Base-by-base conservation (phyloP, 2,797 vertebrate species). In the Bovichtus variegatus region DNA sequence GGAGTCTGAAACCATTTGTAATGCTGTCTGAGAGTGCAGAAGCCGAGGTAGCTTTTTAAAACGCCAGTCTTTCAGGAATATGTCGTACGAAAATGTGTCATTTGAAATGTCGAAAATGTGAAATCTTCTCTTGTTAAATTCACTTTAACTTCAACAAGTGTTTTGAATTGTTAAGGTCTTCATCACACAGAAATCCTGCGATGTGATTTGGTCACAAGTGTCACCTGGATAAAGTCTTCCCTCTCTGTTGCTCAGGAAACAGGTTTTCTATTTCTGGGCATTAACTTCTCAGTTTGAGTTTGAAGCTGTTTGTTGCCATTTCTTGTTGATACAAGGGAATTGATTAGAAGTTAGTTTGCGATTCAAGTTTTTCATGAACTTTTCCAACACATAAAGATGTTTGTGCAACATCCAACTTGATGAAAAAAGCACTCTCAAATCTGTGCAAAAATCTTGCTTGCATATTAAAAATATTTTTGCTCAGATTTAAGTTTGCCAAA, bases 1-100 rank as follows among this genome's bases (percentile, higher is more conserved):
- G 18, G n/a, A 68, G 65, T 57, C 41, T 49, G 78, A 57, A 66
- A 54, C 71, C 50, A 67, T 86, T 82, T 76, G 72, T 60, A 58
- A 75, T 36, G 40, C 63, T 78, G 70, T 59, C 66, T 55, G 38
- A 58, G 68, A 76, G 64, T 27, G 15, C 49, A 78, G 38, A 67
- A 74, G 68, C 27, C 43, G 38, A 13, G 47, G 41, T 13, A 47
- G 43, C 5, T 55, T 72, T 78, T 69, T 44, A 53, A 60, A 67
- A 59, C 7, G 1, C n/a, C 21, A 36, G 1, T 55, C 40, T 69
- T 57, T 64, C 27, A 75, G 47, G 31, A 49, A 58, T 38, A 38
- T 21, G 31, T 27, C 15, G 19, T 9, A 1, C 44, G 38, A 9
- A 55, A 70, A 73, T n/a, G 29, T 64, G 29, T n/a, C 46, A 27